Conservation (phyloP, 2,113 vertebrate species). For the Salvelinus fontinalis region DNA sequence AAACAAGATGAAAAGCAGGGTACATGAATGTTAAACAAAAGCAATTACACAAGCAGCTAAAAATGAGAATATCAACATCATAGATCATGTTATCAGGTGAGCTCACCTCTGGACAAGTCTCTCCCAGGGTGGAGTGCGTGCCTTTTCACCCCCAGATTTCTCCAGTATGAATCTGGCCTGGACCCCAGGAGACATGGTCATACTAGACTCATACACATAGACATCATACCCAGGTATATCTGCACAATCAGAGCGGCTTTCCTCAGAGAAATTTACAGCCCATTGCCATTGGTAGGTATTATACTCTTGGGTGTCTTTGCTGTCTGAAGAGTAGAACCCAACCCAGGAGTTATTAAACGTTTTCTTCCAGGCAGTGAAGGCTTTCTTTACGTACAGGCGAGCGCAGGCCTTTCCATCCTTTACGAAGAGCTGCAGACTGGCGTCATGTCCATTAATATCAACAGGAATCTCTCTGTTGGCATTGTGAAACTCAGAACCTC, state of each 20-base stretch:
- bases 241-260: background rate
- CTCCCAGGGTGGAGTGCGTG: constrained; percentile 37
- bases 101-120: background rate
- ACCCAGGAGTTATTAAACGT: constrained; percentile 46
- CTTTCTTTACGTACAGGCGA: constrained; percentile 37
- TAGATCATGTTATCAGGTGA: too few relatives aligned
- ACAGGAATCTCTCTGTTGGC: background rate
- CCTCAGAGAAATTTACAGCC: constrained; percentile 38
- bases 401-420: constrained; percentile 53
- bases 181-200: constrained; percentile 44
- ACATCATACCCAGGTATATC: background rate
- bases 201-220: constrained; percentile 46
- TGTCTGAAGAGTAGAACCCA: constrained; percentile 46
- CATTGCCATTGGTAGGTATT: constrained; percentile 47
- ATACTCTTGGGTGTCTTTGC: constrained; percentile 13
- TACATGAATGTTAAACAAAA: too few relatives aligned
- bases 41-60: too few relatives aligned
- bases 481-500: background rate
- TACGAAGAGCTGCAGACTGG: constrained; percentile 47
- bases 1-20: too few relatives aligned
- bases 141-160: background rate
- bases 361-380: constrained; percentile 32
- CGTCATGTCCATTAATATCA: background rate
- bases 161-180: constrained; percentile 51
- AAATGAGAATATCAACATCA: too few relatives aligned